These are phyloP conservation scores for Burhinus oedicnemus DNA, from an alignment of 2,113 vertebrate genomes.

Conservation along the genomic window DNA sequence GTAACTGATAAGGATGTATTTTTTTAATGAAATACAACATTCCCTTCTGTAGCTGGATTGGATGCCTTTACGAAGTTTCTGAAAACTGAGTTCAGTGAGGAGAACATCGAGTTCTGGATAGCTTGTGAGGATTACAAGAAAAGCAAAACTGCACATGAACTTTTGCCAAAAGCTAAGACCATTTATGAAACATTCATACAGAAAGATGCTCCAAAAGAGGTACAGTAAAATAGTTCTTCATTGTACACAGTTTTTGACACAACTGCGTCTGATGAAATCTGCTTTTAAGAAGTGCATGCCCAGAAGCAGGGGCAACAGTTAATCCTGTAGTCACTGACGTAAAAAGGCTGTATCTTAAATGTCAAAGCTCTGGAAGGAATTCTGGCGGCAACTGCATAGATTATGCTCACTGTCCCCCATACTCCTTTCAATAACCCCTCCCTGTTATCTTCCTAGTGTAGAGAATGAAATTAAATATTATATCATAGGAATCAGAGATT, in stretches of 20 bases:
- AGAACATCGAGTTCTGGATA: constrained; percentile 97
- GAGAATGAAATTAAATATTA: neutral
- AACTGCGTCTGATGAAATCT: neutral
- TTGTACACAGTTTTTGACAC: neutral
- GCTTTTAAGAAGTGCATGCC: neutral
- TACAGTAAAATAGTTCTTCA: constrained; percentile 54
- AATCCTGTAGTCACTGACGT: neutral
- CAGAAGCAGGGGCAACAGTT: neutral
- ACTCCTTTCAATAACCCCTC: neutral
- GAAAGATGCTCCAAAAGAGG: constrained; percentile 91
- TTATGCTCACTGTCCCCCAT: neutral
- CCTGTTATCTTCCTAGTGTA: neutral
- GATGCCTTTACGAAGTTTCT: constrained; percentile 88
- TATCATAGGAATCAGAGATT: neutral
- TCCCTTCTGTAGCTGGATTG: constrained; percentile 81
- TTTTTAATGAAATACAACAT: neutral
- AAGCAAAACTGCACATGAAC: constrained; percentile 79
- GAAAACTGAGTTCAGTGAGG: constrained; percentile 93
- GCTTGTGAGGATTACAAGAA: constrained; percentile 94
- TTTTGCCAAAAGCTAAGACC: constrained; percentile 84
- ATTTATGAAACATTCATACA: constrained; percentile 89
- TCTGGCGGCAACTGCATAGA: neutral
- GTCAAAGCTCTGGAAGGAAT: neutral
- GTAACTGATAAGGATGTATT: neutral
- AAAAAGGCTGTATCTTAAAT: neutral